Evolutionary conservation across 2,113 vertebrate genomes (phyloP).

Genomic region (Halcyon senegalensis): DNA sequence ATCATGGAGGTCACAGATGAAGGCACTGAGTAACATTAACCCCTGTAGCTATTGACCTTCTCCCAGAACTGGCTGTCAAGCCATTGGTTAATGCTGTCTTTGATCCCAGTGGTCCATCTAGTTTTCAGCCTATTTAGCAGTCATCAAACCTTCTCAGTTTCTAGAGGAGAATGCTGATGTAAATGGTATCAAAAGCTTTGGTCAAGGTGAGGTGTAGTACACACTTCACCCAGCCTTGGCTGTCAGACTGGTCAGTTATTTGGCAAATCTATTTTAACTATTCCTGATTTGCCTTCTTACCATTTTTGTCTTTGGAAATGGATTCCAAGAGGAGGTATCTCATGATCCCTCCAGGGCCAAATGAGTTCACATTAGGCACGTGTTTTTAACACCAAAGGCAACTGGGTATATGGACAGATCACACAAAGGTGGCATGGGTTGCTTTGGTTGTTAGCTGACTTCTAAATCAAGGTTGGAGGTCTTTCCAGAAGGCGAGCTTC

Average conservation of each 20-base stretch:
- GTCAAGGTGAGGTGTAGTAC: not conserved
- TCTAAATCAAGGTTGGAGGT: not conserved
- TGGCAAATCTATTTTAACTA: not conserved
- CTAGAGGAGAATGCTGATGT: not conserved
- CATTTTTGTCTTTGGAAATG: not conserved
- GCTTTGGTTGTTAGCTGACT: not conserved
- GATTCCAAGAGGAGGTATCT: not conserved
- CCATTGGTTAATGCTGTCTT: not conserved
- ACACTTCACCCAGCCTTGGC: not conserved
- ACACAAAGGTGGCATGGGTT: not conserved
- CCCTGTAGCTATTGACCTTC: not conserved
- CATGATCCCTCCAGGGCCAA: not conserved
- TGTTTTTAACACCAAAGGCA: not conserved
- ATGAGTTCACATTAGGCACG: not conserved
- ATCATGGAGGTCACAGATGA: not conserved
- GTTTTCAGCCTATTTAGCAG: not conserved
- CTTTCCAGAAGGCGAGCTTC: slow-evolving; percentile 19
- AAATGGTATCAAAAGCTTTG: not conserved
- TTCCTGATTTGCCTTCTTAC: not conserved
- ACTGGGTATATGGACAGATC: not conserved
- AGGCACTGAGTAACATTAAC: not conserved
- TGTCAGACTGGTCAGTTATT: not conserved
- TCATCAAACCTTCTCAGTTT: not conserved
- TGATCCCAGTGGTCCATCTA: not conserved
- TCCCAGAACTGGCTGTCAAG: not conserved